These are phyloP conservation scores for Hydrolagus affinis DNA, from an alignment of 2,113 vertebrate species.

Conservation along the genomic window DNA sequence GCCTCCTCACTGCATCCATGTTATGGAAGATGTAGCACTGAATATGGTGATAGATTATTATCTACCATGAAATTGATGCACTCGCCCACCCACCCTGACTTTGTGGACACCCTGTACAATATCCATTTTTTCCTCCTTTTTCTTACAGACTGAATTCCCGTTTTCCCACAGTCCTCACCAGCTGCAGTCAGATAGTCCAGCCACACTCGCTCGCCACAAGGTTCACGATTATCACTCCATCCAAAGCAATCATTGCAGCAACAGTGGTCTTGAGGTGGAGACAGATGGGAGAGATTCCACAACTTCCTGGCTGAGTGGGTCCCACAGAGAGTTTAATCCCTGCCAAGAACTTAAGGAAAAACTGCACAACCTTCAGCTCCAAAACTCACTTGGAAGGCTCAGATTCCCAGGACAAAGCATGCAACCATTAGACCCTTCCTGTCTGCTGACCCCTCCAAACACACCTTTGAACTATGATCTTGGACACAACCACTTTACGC, in stretches of 20 bases:
- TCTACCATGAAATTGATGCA: no score
- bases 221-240: neutral
- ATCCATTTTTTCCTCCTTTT: neutral
- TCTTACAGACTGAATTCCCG: conserved; percentile 55
- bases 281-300: neutral
- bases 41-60: no score
- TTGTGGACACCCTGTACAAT: neutral
- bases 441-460: conserved; percentile 77
- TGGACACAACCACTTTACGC: conserved; percentile 34
- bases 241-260: neutral
- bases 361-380: conserved; percentile 55
- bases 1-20: no score
- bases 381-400: conserved; percentile 48
- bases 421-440: conserved; percentile 56
- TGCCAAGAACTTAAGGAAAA: conserved; percentile 44
- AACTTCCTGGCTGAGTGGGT: conserved; percentile 32
- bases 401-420: conserved; percentile 39
- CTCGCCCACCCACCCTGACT: neutral
- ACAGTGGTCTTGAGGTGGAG: conserved; percentile 28
- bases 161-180: conserved; percentile 48
- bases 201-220: neutral
- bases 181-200: neutral
- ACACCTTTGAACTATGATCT: conserved; percentile 68
- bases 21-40: no score
- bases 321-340: conserved; percentile 27